These are phyloP conservation scores for Ectemnius continuus DNA, from an alignment of 2,888 invertebrate species.

Conservation along the genomic window DNA sequence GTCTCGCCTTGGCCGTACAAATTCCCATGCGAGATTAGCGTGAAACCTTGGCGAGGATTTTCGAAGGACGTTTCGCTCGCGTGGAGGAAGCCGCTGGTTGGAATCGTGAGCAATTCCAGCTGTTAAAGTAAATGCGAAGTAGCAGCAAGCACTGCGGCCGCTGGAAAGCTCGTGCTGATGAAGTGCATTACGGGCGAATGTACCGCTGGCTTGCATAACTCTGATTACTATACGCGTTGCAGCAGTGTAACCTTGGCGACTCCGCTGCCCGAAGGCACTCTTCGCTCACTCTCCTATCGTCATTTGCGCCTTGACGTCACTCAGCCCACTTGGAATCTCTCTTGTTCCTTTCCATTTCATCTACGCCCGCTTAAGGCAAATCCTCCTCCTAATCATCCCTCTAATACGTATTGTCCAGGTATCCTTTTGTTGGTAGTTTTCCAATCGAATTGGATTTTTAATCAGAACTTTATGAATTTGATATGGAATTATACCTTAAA, in stretches of 20 bases:
- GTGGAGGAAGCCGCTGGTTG: slow-evolving; percentile 4
- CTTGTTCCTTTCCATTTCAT: background rate
- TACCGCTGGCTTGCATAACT: slow-evolving; percentile 60
- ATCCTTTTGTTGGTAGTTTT: too few species aligned
- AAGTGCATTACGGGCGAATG: slow-evolving; percentile 14
- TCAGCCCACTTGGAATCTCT: slow-evolving; percentile 7
- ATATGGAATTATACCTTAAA: too few species aligned
- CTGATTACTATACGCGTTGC: slow-evolving; percentile 51
- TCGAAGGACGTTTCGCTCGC: background rate
- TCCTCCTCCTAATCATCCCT: too few species aligned
- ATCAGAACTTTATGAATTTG: too few species aligned
- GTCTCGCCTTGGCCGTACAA: background rate
- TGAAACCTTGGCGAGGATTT: slow-evolving; percentile 5
- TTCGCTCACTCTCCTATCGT: background rate
- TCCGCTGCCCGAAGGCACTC: slow-evolving; percentile 13
- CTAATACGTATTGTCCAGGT: too few species aligned
- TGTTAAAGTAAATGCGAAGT: background rate
- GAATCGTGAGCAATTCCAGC: background rate
- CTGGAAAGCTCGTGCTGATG: slow-evolving; percentile 2
- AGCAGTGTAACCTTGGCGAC: slow-evolving; percentile 61
- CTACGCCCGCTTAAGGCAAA: background rate
- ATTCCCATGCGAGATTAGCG: background rate
- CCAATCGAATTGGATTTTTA: too few species aligned
- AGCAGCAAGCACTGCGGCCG: background rate
- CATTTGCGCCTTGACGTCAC: slow-evolving; percentile 44